These are phyloP conservation scores for Drosophila bunnanda DNA, from an alignment of 2,888 invertebrate genomes.

Conservation along the genomic window DNA sequence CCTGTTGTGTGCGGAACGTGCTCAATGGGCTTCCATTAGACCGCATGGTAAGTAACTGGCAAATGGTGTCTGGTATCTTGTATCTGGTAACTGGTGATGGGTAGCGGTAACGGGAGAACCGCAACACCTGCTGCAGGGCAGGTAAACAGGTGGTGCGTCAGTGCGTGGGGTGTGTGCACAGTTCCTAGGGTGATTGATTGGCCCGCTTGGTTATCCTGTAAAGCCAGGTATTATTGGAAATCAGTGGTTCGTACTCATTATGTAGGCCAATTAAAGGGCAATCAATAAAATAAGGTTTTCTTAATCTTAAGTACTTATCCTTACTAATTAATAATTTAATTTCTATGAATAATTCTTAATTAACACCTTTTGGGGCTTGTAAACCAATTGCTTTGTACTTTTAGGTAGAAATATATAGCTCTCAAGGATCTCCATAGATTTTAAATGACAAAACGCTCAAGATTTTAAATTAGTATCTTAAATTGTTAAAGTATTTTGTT, in stretches of 20 bases:
- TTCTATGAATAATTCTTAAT: neutral
- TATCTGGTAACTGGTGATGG: conserved; percentile 12
- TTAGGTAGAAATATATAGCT: neutral
- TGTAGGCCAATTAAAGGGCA: neutral
- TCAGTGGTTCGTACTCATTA: neutral
- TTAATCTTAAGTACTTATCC: too few relatives aligned
- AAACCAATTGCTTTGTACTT: neutral
- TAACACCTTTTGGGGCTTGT: neutral
- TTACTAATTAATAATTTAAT: neutral
- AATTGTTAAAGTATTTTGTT: too few relatives aligned
- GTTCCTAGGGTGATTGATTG: neutral
- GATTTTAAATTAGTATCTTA: neutral
- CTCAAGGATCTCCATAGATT: neutral
- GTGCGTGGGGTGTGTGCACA: neutral
- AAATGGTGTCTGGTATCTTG: conserved; percentile 10
- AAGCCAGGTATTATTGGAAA: neutral
- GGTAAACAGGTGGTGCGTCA: conserved; percentile 1
- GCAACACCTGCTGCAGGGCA: conserved; percentile 9
- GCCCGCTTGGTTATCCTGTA: conserved; percentile 2
- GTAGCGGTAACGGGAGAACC: conserved; percentile 10
- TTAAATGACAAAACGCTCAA: neutral
- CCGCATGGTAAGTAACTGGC: neutral
- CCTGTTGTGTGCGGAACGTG: conserved; percentile 36
- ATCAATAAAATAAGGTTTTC: neutral
- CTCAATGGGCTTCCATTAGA: conserved; percentile 26